Conservation (phyloP, 2,113 vertebrate genomes). For the Hypocryptadius cinnamomeus region DNA sequence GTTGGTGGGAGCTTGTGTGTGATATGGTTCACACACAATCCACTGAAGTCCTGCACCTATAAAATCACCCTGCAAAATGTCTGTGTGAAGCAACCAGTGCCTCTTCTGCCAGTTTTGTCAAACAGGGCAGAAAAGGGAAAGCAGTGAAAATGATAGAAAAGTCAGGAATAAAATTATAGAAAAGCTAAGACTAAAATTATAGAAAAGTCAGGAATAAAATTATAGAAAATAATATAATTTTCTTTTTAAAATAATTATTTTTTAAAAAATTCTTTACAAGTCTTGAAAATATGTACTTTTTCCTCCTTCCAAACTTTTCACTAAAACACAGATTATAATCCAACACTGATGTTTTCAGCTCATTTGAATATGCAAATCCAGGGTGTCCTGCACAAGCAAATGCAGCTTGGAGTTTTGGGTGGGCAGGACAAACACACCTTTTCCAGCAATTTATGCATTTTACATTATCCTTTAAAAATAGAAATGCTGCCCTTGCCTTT, state of each 20-base stretch:
- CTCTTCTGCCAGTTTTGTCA: not conserved
- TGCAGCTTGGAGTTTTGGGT: not conserved
- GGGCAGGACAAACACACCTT: not conserved
- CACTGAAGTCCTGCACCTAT: no score
- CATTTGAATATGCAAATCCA: not conserved
- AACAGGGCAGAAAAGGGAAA: not conserved
- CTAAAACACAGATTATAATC: not conserved
- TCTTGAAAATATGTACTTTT: not conserved
- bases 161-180: no score
- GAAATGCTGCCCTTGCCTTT: not conserved
- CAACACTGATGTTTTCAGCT: not conserved
- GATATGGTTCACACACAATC: no score
- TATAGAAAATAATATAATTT: no score
- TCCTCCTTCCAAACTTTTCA: not conserved
- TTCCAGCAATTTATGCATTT: not conserved
- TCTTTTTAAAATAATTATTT: no score
- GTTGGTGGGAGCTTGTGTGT: no score
- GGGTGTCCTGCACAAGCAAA: accelerated
- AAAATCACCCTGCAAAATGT: no score
- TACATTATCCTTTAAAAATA: not conserved
- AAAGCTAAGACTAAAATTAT: no score
- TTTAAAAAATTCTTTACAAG: not conserved
- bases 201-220: no score
- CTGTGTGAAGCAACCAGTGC: no score
- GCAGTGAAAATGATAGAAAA: not conserved